Base-by-base conservation (phyloP, 2,797 vertebrate genomes). In the Agapornis canus region DNA sequence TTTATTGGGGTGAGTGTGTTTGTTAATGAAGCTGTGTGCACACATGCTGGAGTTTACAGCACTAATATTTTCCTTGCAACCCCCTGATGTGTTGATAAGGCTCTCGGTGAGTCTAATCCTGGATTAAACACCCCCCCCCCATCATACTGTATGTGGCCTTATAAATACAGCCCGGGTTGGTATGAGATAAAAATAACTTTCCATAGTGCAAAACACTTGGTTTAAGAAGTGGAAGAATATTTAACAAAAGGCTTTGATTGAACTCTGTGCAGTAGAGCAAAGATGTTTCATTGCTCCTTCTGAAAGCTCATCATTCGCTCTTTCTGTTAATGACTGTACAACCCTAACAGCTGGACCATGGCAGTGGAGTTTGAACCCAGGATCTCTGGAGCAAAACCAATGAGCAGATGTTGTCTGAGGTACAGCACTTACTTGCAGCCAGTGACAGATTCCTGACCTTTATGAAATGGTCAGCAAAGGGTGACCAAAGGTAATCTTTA, bases 401-500 rank as follows among this genome's bases (percentile, higher is more conserved):
- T 9, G 65, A 83, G 31, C 42, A 82, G 59, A 60, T 91, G 37
- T 80, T 92, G 72, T 65, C 69, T 81, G 78, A 90, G 54, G 51
- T 80, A 45, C 61, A 88, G 39, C 11, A 47, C 29, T 86, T 73
- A 18, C 39, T 82, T 91, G 20, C 45, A 85, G 56, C 48, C 37
- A 47, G 75, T n/a, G 48, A 52, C 26, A 61, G 57, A 61, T 85
- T 81, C 35, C 31, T 71, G 25, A 91, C 40, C 60, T 14, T 52
- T 87, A 17, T 37, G 59, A 82, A 82, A 82, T 39, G 18, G 26
- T 66, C 56, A 37, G 40, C 35, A 78, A 77, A 57, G n/a, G 37
- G 14, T 56, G 37, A 92, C 42, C 32, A 88, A 69, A 91, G 72
- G 54, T 78, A 80, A 72, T 81, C 76, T 90, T 92, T n/a, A 89